phyloP scores from a whole-genome alignment of 1,140 invertebrate species.

The Drosophila kikkawai region DNA sequence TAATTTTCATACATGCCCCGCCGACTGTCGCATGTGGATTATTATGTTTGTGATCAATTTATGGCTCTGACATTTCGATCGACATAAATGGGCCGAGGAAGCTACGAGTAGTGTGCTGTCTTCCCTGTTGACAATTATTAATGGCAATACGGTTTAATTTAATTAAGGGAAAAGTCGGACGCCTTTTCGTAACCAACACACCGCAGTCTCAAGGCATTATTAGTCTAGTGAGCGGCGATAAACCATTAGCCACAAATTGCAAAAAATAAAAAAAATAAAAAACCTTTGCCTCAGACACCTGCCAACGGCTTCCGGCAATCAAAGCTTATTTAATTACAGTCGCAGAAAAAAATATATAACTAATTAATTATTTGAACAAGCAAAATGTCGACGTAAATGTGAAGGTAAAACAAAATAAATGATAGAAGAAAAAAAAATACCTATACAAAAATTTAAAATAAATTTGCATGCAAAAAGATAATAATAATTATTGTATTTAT shows the following conservation, averaged over 20 bases:
- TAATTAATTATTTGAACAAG: constrained; percentile 68
- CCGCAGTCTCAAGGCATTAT: constrained; percentile 11
- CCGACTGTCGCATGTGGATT: constrained; percentile 74
- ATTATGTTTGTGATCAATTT: constrained; percentile 73
- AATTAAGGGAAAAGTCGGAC: constrained; percentile 71
- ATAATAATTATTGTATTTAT: constrained; percentile 23
- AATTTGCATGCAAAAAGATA: constrained; percentile 61
- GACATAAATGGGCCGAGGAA: constrained; percentile 73
- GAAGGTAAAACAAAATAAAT: constrained; percentile 51
- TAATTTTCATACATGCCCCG: constrained; percentile 69
- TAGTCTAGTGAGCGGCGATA: constrained; percentile 12
- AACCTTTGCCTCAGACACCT: constrained; percentile 42
- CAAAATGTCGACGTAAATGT: constrained; percentile 44
- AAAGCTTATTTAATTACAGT: constrained; percentile 62
- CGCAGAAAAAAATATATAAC: constrained; percentile 47
- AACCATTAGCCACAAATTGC: constrained; percentile 37
- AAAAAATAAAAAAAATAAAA: constrained; percentile 25
- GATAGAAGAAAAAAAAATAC: constrained; percentile 9
- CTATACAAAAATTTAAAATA: constrained; percentile 13
- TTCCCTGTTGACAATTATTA: constrained; percentile 70
- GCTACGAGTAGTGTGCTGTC: constrained; percentile 36
- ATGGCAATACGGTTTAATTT: constrained; percentile 74
- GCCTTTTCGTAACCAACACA: constrained; percentile 32
- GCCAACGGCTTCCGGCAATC: constrained; percentile 67
- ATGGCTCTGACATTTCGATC: constrained; percentile 71